Evolutionary conservation across 2,113 vertebrate species (phyloP).

Genomic region (Nanorana parkeri): DNA sequence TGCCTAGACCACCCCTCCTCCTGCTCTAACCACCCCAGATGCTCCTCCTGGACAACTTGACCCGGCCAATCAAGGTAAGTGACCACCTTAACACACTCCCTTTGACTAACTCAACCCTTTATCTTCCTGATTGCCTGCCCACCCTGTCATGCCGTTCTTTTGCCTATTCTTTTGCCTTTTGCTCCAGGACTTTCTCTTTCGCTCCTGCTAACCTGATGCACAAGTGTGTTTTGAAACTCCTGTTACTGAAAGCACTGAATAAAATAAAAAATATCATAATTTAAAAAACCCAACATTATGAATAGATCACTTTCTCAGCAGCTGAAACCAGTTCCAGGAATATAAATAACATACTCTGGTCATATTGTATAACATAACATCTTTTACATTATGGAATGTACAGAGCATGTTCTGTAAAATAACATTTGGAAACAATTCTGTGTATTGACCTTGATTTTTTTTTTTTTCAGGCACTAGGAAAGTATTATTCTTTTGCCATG

Average conservation of each 20-base stretch:
- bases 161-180: too few species aligned
- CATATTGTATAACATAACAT: neutral
- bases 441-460: constrained; percentile 2
- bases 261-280: constrained; percentile 1
- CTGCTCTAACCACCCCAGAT: too few species aligned
- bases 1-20: too few species aligned
- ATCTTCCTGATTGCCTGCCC: too few species aligned
- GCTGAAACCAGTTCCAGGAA: neutral
- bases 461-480: neutral
- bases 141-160: too few species aligned
- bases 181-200: too few species aligned
- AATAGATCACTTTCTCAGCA: neutral
- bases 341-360: constrained; percentile 19
- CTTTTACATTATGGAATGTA: constrained; percentile 25
- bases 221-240: neutral
- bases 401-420: constrained; percentile 16
- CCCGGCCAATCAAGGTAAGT: too few species aligned
- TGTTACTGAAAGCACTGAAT: neutral
- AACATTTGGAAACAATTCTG: constrained; percentile 4
- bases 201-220: neutral
- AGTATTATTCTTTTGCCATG: constrained; percentile 9
- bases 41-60: too few species aligned
- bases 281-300: neutral
- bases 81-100: too few species aligned
- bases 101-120: too few species aligned